A percentile compares a stretch with the other conserved stretches of the same genome.
Evolutionary conservation across 2,113 vertebrate genomes (phyloP).

Genomic region (Mixornis gularis): DNA sequence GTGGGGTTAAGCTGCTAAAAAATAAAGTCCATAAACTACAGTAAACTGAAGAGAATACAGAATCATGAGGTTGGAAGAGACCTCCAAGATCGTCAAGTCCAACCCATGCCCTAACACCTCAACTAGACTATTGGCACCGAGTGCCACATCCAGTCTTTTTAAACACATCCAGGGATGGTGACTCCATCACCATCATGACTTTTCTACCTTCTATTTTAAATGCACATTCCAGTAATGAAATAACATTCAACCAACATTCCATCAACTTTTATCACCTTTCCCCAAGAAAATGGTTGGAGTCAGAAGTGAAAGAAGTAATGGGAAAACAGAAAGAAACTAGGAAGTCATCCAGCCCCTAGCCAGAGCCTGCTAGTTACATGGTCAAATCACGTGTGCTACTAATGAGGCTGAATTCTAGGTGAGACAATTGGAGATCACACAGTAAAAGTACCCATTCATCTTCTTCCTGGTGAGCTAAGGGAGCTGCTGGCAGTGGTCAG

Average conservation of each 20-base stretch:
- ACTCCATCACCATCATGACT: not conserved
- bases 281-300: not conserved
- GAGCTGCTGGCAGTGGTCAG: not conserved
- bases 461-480: not conserved
- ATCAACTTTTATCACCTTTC: not conserved
- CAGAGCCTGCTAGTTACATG: rapidly evolving
- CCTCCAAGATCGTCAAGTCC: not conserved
- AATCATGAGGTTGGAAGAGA: not conserved
- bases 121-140: not conserved
- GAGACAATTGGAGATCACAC: too few relatives aligned
- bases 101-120: not conserved
- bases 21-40: not conserved
- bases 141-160: not conserved
- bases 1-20: not conserved
- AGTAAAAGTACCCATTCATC: not conserved
- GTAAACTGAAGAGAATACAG: not conserved
- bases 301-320: not conserved
- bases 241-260: not conserved
- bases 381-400: not conserved
- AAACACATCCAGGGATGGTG: not conserved
- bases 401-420: not conserved
- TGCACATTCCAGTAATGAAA: not conserved
- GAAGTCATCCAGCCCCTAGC: not conserved
- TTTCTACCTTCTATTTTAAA: not conserved
- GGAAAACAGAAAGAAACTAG: not conserved